phyloP scores from a whole-genome alignment of 2,888 invertebrate genomes.

The Lutraria lutraria region DNA sequence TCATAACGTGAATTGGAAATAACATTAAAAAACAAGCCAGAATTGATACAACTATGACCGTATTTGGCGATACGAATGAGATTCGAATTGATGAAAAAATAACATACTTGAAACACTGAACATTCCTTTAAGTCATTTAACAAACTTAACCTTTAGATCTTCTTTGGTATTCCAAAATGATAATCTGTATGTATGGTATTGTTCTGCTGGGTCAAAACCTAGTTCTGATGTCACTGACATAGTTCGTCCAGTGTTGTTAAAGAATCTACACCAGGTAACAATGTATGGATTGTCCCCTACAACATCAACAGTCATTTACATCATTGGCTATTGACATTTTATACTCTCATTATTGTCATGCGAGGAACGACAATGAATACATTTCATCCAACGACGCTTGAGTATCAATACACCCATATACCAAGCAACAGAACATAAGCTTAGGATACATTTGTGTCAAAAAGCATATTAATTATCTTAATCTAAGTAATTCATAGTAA shows the following conservation, averaged over 20 bases:
- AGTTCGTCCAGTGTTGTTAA: conserved; percentile 40
- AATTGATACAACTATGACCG: background rate
- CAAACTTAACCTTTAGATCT: conserved; percentile 47
- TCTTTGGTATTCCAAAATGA: conserved; percentile 50
- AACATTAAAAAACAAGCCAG: too few species aligned
- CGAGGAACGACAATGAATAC: background rate
- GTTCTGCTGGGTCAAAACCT: conserved; percentile 55
- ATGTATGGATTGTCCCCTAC: conserved; percentile 48
- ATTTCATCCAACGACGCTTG: background rate
- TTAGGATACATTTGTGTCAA: background rate
- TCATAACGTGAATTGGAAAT: background rate
- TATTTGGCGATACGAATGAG: background rate
- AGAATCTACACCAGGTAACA: conserved; percentile 68
- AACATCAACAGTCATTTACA: conserved; percentile 15
- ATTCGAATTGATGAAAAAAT: background rate
- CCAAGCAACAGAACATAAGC: too few species aligned
- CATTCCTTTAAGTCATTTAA: background rate
- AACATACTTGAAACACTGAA: background rate
- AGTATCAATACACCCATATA: too few species aligned
- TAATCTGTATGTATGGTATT: conserved; percentile 61
- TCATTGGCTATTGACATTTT: background rate
- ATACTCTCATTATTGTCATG: background rate
- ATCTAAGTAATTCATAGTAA: too few species aligned
- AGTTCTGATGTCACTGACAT: conserved; percentile 56
- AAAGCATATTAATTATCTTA: too few species aligned